Percentiles rank a stretch among this genome's conserved stretches.
Evolutionary conservation across 2,888 invertebrate species (phyloP).

Genomic region (Isoperla grammatica): DNA sequence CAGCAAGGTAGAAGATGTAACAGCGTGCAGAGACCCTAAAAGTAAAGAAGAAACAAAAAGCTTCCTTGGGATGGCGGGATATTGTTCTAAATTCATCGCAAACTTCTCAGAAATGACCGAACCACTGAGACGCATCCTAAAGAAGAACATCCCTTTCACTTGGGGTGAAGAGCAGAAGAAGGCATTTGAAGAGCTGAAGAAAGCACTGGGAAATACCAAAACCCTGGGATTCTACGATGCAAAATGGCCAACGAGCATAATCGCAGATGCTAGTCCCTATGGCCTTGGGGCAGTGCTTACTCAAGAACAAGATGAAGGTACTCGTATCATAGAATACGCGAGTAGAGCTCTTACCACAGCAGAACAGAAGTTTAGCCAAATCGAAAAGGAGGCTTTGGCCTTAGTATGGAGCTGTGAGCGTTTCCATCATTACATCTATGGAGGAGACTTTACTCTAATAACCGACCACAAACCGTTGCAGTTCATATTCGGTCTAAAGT

Average conservation of each 20-base stretch:
- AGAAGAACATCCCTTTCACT: too few species aligned
- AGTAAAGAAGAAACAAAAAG: too few species aligned
- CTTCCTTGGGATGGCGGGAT: too few species aligned
- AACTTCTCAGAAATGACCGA: too few species aligned
- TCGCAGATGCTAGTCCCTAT: conserved; percentile 6
- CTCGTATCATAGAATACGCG: conserved; percentile 2
- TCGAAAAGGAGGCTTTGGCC: not conserved
- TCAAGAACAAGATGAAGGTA: not conserved
- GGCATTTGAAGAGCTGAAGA: too few species aligned
- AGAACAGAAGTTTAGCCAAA: not conserved
- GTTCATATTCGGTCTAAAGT: too few species aligned
- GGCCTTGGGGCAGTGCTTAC: not conserved
- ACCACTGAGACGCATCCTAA: too few species aligned
- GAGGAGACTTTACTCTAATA: not conserved
- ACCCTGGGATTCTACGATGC: not conserved
- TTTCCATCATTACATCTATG: not conserved
- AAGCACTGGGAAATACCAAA: too few species aligned
- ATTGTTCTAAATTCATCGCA: too few species aligned
- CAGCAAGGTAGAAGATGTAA: too few species aligned
- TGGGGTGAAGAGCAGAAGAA: too few species aligned
- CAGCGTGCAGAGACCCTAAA: too few species aligned
- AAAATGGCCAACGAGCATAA: not conserved
- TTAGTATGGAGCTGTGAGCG: not conserved
- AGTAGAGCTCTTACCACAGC: not conserved
- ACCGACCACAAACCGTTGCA: conserved; percentile 8